Percentiles rank a stretch among this genome's conserved stretches.
These are phyloP conservation scores for Nyctibius bracteatus DNA, from an alignment of 2,113 vertebrate genomes.

Conservation along the genomic window DNA sequence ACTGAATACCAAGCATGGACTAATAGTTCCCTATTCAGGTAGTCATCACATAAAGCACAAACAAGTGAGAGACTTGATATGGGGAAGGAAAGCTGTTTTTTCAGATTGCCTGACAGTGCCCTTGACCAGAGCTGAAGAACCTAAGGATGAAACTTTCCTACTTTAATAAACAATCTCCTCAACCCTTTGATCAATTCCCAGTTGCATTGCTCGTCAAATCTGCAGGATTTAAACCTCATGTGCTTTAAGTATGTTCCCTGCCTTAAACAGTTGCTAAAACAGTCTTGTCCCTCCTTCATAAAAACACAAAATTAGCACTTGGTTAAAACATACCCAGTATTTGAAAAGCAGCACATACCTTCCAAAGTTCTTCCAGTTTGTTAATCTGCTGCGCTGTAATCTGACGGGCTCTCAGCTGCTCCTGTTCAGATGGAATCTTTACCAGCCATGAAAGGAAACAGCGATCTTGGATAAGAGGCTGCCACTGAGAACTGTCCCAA, in stretches of 20 bases:
- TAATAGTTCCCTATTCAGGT: not conserved
- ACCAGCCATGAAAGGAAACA: conserved; percentile 98
- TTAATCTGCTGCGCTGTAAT: conserved; percentile 98
- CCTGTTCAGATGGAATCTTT: conserved; percentile 98
- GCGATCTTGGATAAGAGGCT: conserved; percentile 96
- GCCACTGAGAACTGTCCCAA: conserved; percentile 99
- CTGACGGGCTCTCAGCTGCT: conserved; percentile 93
- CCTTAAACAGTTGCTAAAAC: not conserved
- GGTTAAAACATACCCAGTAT: accelerated
- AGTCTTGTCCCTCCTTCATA: not conserved
- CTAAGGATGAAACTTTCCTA: not conserved
- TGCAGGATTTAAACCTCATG: not conserved
- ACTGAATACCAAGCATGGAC: not conserved
- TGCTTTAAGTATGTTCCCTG: not conserved
- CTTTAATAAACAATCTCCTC: not conserved
- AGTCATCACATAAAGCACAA: not conserved
- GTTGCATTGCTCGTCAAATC: not conserved
- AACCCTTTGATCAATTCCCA: not conserved
- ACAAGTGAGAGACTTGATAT: accelerated
- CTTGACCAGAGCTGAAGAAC: not conserved
- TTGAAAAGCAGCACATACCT: conserved; percentile 72
- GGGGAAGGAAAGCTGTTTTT: not conserved
- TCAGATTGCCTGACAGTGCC: not conserved
- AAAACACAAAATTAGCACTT: not conserved
- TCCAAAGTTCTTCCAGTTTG: conserved; percentile 98